A percentile compares a stretch with the other conserved stretches of the same genome.
phyloP scores from a whole-genome alignment of 1,140 invertebrate species.

The Drosophila sturtevanti region DNA sequence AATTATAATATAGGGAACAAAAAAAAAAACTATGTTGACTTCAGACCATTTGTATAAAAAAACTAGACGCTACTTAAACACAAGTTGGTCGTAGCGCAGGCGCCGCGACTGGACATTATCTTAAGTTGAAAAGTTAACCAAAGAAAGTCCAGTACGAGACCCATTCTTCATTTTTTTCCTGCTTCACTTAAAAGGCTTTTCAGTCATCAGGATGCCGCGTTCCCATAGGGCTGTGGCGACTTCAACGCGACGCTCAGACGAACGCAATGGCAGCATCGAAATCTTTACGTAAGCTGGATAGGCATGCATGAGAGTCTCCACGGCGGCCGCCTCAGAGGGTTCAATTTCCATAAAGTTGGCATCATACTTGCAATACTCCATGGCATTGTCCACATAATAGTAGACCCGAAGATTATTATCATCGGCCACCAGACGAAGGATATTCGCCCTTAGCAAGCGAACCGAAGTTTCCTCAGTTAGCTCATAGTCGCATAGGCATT shows the following conservation, averaged over 20 bases:
- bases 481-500: slow-evolving; percentile 86
- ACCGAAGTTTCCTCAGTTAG: slow-evolving; percentile 88
- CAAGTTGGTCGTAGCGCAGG: background rate
- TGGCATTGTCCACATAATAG: slow-evolving; percentile 92
- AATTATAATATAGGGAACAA: background rate
- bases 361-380: slow-evolving; percentile 92
- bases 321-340: slow-evolving; percentile 85
- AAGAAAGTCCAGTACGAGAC: background rate
- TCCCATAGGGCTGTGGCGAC: slow-evolving; percentile 88
- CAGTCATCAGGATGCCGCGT: slow-evolving; percentile 87
- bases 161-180: background rate
- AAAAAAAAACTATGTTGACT: background rate
- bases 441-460: slow-evolving; percentile 88
- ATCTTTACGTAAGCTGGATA: slow-evolving; percentile 91
- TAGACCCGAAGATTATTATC: slow-evolving; percentile 88
- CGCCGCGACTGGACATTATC: background rate
- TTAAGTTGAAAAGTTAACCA: background rate
- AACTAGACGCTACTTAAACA: background rate
- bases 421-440: slow-evolving; percentile 87
- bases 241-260: slow-evolving; percentile 85
- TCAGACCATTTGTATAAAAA: background rate
- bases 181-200: slow-evolving; percentile 83
- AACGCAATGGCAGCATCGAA: slow-evolving; percentile 87
- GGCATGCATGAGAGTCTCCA: slow-evolving; percentile 87
- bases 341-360: slow-evolving; percentile 90